These are phyloP conservation scores for Oxyura jamaicensis DNA, from an alignment of 2,113 vertebrate genomes.

Conservation along the genomic window DNA sequence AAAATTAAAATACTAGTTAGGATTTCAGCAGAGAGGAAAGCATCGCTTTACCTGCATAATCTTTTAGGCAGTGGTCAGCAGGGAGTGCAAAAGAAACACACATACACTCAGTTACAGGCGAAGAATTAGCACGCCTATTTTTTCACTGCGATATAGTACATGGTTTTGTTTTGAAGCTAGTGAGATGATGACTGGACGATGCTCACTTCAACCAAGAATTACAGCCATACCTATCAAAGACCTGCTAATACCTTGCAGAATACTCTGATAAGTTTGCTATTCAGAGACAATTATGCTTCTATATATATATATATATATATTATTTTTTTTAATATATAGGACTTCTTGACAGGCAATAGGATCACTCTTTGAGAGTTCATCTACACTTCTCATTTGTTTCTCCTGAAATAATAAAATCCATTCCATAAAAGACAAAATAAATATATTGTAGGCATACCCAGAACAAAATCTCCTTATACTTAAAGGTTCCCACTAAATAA, in stretches of 20 bases:
- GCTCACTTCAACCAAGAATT: background rate
- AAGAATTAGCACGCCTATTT: background rate
- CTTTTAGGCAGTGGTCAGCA: background rate
- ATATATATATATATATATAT: background rate
- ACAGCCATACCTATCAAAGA: background rate
- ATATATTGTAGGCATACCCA: background rate
- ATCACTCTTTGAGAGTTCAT: background rate
- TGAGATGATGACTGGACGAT: background rate
- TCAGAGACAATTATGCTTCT: background rate
- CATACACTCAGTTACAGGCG: background rate
- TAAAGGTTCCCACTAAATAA: background rate
- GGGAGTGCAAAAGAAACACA: background rate
- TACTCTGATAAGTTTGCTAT: background rate
- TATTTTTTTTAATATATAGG: background rate
- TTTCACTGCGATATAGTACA: background rate
- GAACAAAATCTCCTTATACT: background rate
- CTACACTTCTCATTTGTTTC: background rate
- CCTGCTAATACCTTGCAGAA: background rate
- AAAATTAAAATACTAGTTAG: background rate
- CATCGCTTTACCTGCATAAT: background rate
- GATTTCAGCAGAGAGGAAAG: background rate
- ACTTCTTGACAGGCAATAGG: background rate
- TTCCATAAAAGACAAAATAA: background rate
- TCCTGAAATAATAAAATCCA: background rate
- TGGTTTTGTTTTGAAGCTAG: background rate